These are phyloP conservation scores for Poicephalus meyeri DNA, from an alignment of 2,113 vertebrate genomes.

Conservation along the genomic window DNA sequence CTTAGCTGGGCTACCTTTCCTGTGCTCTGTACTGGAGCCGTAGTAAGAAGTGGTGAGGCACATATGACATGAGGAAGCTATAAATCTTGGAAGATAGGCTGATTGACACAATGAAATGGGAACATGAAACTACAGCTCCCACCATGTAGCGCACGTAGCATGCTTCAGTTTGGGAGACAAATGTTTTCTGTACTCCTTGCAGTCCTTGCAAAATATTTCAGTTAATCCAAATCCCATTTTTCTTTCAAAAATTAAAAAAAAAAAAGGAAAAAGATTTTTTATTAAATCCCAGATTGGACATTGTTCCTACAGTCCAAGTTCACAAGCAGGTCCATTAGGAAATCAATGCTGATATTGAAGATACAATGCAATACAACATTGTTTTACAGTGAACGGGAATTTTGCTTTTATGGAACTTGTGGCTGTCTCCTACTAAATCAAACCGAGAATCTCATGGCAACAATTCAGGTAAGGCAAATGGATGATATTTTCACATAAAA, in stretches of 20 bases:
- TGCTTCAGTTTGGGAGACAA: not conserved
- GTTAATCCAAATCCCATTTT: not conserved
- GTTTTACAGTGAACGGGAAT: not conserved
- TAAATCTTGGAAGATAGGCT: not conserved
- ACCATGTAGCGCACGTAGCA: accelerated
- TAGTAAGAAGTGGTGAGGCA: not conserved
- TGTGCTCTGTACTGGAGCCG: not conserved
- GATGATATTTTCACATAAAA: not conserved
- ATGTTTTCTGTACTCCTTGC: not conserved
- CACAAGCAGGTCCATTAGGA: not conserved
- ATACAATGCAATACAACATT: not conserved
- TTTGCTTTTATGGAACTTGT: not conserved
- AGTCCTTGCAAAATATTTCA: not conserved
- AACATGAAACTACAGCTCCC: not conserved
- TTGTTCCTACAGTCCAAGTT: not conserved
- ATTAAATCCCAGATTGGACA: not conserved
- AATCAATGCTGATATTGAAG: not conserved
- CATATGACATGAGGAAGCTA: not conserved
- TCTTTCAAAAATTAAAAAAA: not conserved
- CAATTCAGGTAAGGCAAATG: not conserved
- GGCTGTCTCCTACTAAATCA: not conserved
- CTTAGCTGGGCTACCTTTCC: not conserved
- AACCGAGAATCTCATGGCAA: not conserved
- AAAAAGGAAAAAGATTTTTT: not conserved
- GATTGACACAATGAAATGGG: not conserved